A percentile compares a stretch with the other conserved stretches of the same genome.
phyloP scores from a whole-genome alignment of 2,113 vertebrate species.

The Erpornis zantholeuca region DNA sequence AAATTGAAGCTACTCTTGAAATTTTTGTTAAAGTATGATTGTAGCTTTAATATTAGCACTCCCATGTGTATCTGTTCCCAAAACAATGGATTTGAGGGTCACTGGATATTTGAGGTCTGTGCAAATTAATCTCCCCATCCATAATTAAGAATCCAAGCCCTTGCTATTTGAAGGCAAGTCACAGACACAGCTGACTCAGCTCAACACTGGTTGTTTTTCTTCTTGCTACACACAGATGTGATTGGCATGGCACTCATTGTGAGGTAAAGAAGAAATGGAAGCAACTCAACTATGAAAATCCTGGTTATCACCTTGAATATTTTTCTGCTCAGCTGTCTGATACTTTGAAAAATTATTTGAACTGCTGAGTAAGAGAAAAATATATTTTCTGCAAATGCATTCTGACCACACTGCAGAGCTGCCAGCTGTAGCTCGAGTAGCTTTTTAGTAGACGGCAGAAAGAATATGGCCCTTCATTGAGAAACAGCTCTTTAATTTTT shows the following conservation, averaged over 20 bases:
- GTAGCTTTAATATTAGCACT: background rate
- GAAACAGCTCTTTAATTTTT: constrained; percentile 53
- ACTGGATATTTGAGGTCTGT: background rate
- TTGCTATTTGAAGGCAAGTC: background rate
- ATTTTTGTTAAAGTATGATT: background rate
- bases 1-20: background rate
- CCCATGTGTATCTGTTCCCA: background rate
- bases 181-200: constrained; percentile 28
- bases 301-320: background rate
- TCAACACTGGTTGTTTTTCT: background rate
- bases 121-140: background rate
- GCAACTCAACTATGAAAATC: background rate
- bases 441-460: background rate
- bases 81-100: background rate
- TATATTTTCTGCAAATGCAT: background rate
- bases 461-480: background rate
- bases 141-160: constrained; percentile 11
- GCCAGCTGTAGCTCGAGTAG: background rate
- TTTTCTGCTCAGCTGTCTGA: background rate
- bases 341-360: background rate
- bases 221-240: background rate
- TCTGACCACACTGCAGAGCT: background rate
- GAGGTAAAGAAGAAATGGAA: background rate
- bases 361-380: background rate
- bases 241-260: background rate